Evolutionary conservation across 2,113 vertebrate genomes (phyloP).

Genomic region (Clupea harengus): DNA sequence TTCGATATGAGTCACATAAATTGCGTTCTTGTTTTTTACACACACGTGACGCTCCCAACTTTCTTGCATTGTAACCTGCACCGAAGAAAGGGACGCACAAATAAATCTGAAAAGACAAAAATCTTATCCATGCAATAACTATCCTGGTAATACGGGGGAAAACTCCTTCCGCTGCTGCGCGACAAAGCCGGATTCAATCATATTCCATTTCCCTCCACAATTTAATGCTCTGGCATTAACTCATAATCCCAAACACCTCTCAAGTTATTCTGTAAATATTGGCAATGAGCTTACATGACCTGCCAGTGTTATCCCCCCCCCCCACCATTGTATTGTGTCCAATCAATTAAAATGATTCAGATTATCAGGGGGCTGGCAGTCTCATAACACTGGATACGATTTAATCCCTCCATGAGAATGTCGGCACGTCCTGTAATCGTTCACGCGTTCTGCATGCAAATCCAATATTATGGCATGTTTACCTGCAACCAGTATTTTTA

Average conservation of each 20-base stretch:
- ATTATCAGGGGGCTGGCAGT: slow-evolving; percentile 11
- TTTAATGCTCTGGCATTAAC: slow-evolving; percentile 2
- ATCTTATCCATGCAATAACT: background rate
- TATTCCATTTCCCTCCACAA: slow-evolving; percentile 12
- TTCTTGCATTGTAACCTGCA: background rate
- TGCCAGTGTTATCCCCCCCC: slow-evolving; percentile 3
- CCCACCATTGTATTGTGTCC: background rate
- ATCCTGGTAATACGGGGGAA: background rate
- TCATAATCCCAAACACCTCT: slow-evolving; percentile 4
- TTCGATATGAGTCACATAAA: too few species aligned
- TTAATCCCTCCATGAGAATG: slow-evolving; percentile 25
- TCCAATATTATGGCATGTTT: slow-evolving; percentile 17
- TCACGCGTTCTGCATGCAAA: slow-evolving; percentile 16
- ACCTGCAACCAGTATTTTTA: background rate
- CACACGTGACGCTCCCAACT: background rate
- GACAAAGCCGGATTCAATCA: background rate
- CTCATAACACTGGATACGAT: slow-evolving; percentile 27
- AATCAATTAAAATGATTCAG: slow-evolving; percentile 31
- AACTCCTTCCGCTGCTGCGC: background rate
- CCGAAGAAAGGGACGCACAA: background rate
- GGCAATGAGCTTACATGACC: background rate
- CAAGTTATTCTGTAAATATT: background rate
- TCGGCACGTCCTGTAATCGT: slow-evolving; percentile 22
- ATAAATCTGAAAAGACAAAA: background rate
- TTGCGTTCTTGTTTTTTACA: too few species aligned